Evolutionary conservation across 92 coral and sea anemone species (phyloP).

Genomic region (Epizoanthus scotinus): DNA sequence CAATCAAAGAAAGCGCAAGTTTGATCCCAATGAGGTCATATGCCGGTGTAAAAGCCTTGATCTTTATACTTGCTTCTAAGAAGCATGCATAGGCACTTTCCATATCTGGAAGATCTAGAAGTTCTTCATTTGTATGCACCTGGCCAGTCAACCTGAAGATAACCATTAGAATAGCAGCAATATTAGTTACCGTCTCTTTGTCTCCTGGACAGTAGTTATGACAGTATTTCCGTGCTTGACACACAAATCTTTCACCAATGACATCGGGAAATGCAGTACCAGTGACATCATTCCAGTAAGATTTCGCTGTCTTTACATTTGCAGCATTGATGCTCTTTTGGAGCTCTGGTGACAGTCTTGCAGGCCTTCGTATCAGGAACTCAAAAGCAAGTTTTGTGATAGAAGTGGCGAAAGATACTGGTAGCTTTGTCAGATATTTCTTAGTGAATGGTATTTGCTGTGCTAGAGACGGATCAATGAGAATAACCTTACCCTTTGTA

Average conservation of each 20-base stretch:
- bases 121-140: slow-evolving; percentile 10
- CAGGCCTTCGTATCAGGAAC: slow-evolving; percentile 12
- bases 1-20: slow-evolving; percentile 18
- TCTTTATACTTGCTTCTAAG: slow-evolving; percentile 2
- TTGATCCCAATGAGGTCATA: slow-evolving; percentile 19
- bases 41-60: slow-evolving; percentile 13
- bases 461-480: not conserved
- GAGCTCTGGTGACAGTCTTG: slow-evolving; percentile 8
- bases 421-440: not conserved
- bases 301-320: slow-evolving; percentile 20
- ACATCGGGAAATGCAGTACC: slow-evolving; percentile 1
- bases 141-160: slow-evolving; percentile 10
- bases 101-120: slow-evolving; percentile 22
- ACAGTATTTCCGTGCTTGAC: not conserved
- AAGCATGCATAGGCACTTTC: slow-evolving; percentile 10
- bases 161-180: slow-evolving; percentile 16
- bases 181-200: not conserved
- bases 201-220: slow-evolving; percentile 17
- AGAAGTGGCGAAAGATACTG: not conserved
- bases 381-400: slow-evolving; percentile 11
- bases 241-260: not conserved
- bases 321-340: slow-evolving; percentile 16
- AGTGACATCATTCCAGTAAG: slow-evolving; percentile 3
- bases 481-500: not conserved
- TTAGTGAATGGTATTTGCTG: not conserved